phyloP scores from a whole-genome alignment of 2,113 vertebrate species.

The Lepidiolamprologus cunningtoni region DNA sequence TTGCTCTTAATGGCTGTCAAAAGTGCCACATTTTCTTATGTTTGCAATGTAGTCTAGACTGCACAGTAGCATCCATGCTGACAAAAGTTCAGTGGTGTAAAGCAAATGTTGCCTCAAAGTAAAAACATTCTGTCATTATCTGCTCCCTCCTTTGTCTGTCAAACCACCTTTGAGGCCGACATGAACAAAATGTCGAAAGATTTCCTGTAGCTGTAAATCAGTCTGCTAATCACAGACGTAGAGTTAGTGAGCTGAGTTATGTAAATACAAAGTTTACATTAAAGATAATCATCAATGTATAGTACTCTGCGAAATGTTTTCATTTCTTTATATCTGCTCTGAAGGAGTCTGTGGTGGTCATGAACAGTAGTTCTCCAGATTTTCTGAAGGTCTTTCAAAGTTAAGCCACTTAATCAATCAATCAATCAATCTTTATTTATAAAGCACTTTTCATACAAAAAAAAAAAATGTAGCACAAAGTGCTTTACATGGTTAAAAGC shows the following conservation, averaged over 20 bases:
- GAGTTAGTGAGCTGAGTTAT: not conserved
- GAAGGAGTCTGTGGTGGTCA: not conserved
- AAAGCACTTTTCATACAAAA: no score
- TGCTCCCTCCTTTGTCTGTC: not conserved
- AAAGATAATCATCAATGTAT: not conserved
- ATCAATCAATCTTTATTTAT: no score
- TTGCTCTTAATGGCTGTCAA: conserved; percentile 29
- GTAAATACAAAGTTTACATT: not conserved
- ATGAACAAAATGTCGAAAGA: not conserved
- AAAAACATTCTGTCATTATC: not conserved
- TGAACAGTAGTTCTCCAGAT: not conserved
- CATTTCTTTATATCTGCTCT: not conserved
- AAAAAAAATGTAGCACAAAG: no score
- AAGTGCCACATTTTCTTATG: conserved; percentile 13
- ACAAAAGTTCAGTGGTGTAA: not conserved
- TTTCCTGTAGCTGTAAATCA: not conserved
- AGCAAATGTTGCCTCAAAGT: not conserved
- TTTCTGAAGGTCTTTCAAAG: not conserved
- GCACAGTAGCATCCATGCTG: not conserved
- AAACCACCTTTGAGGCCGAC: not conserved
- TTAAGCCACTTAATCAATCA: not conserved
- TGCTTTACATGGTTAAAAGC: no score
- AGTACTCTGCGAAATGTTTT: not conserved
- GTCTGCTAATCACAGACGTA: not conserved
- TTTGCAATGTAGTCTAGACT: not conserved